Percentiles rank a stretch among this genome's conserved stretches.
Conservation (phyloP, 2,113 vertebrate species). For the Lonchura striata region DNA sequence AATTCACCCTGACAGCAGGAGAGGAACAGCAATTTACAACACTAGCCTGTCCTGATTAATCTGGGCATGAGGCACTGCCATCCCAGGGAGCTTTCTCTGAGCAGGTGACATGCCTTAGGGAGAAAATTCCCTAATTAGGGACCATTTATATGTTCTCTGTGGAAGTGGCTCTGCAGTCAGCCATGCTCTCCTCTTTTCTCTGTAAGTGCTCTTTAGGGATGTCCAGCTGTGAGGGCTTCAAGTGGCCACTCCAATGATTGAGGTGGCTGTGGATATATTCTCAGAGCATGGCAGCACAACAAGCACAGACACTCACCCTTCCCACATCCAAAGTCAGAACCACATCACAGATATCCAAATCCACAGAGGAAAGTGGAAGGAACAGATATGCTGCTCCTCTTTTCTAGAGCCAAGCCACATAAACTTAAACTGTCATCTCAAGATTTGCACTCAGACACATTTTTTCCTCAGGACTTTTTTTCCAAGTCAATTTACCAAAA, state of each 20-base stretch:
- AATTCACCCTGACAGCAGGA: not conserved
- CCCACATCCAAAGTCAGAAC: not conserved
- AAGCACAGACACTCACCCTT: not conserved
- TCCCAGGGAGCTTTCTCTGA: not conserved
- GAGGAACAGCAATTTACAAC: not conserved
- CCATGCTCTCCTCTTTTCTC: not conserved
- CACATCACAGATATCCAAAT: not conserved
- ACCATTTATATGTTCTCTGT: not conserved
- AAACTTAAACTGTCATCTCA: not conserved
- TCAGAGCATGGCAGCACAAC: not conserved
- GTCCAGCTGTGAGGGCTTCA: not conserved
- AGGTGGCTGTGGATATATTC: not conserved
- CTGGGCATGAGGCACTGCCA: not conserved
- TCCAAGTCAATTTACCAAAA: not conserved
- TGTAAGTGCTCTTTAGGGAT: not conserved
- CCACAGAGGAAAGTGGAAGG: not conserved
- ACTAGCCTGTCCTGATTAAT: not conserved
- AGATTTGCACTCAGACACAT: not conserved
- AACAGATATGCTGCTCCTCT: not conserved
- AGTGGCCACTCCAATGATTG: not conserved
- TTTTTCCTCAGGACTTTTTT: not conserved
- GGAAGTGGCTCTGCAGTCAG: not conserved
- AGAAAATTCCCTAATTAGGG: not conserved
- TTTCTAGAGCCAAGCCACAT: not conserved
- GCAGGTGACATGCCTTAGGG: accelerated